phyloP scores from a whole-genome alignment of 2,797 vertebrate species.

The Oreortyx pictus region DNA sequence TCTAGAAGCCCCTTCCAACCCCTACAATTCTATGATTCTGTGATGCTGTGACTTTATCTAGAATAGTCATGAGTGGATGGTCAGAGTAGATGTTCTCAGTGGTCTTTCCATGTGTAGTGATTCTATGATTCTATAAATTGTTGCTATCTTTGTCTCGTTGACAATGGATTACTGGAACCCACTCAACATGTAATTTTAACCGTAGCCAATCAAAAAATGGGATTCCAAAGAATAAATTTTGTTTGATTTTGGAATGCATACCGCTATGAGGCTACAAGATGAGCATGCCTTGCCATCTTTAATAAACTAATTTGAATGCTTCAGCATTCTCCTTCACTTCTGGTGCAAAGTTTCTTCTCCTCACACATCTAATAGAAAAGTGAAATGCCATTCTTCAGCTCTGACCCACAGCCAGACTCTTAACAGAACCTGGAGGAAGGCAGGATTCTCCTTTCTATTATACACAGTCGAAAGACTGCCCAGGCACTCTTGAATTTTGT shows the following conservation, averaged over 20 bases:
- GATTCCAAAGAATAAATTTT: neutral
- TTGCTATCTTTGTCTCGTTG: neutral
- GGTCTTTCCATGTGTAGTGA: too few species aligned
- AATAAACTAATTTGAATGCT: neutral
- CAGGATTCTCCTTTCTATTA: neutral
- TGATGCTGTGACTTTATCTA: too few species aligned
- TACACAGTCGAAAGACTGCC: neutral
- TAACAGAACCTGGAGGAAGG: neutral
- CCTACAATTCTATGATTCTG: too few species aligned
- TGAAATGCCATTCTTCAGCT: neutral
- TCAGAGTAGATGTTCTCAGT: too few species aligned
- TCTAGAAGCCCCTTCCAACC: too few species aligned
- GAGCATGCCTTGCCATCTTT: neutral
- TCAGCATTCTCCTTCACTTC: neutral
- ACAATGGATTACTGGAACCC: neutral
- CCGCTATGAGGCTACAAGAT: rapidly evolving
- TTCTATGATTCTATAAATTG: neutral
- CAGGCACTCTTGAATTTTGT: neutral
- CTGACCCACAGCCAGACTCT: neutral
- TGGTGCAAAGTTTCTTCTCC: neutral
- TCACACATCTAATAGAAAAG: neutral
- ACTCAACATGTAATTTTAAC: neutral
- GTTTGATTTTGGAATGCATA: neutral
- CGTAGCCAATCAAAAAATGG: neutral
- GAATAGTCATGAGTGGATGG: too few species aligned